These are phyloP conservation scores for Temnothorax rugatulus DNA, from an alignment of 2,888 invertebrate genomes.

Conservation along the genomic window DNA sequence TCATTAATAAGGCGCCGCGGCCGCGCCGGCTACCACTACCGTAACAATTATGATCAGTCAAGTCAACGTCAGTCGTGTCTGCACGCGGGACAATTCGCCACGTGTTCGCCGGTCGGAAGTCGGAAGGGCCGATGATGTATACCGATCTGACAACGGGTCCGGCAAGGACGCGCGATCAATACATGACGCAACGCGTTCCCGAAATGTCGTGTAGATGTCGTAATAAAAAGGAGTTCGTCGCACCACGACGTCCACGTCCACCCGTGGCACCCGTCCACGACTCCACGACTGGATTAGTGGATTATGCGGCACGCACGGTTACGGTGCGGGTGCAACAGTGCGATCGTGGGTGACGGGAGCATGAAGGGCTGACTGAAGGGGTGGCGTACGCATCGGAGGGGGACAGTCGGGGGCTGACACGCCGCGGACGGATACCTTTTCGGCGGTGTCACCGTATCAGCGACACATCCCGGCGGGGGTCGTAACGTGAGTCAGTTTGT, in stretches of 20 bases:
- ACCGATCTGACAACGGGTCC: neutral
- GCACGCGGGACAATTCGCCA: too few species aligned
- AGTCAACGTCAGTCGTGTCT: too few species aligned
- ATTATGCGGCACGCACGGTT: neutral
- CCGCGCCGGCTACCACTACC: too few species aligned
- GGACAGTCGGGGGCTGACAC: neutral
- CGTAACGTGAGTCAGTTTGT: constrained; percentile 58
- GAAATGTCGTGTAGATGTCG: constrained; percentile 30
- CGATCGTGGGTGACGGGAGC: constrained; percentile 18
- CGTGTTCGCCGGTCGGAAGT: too few species aligned
- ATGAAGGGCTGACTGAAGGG: constrained; percentile 23
- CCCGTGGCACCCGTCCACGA: too few species aligned
- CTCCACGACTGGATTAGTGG: too few species aligned
- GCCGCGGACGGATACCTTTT: neutral
- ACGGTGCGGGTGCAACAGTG: neutral
- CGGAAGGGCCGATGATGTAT: neutral
- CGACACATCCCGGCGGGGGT: neutral
- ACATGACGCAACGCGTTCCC: neutral
- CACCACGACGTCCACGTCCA: neutral
- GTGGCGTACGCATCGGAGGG: neutral
- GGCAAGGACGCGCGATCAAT: neutral
- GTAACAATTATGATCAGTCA: too few species aligned
- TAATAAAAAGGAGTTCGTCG: neutral
- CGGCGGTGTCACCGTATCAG: constrained; percentile 20
- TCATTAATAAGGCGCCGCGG: too few species aligned